These are phyloP conservation scores for Columba livia DNA, from an alignment of 2,113 vertebrate genomes.

Conservation along the genomic window DNA sequence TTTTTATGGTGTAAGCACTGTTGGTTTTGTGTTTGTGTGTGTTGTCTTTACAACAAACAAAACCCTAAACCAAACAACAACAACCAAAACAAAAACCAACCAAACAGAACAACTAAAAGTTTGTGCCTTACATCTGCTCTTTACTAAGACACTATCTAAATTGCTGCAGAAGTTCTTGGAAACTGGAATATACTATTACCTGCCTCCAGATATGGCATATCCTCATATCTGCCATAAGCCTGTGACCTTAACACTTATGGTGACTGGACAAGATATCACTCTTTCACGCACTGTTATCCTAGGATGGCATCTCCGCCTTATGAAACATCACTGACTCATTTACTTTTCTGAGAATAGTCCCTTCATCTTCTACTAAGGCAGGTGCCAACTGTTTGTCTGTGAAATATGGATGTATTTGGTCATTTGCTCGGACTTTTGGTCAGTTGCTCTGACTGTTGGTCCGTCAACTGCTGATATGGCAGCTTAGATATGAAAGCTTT, in stretches of 20 bases:
- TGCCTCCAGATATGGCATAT: neutral
- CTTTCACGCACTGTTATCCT: neutral
- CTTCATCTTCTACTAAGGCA: neutral
- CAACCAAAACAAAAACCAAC: no score
- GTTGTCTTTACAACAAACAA: no score
- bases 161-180: neutral
- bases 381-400: neutral
- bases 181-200: neutral
- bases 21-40: no score
- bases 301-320: neutral
- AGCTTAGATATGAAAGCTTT: neutral
- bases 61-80: no score
- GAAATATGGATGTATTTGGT: neutral
- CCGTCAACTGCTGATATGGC: neutral
- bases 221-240: neutral
- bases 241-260: neutral
- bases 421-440: neutral
- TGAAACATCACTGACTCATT: neutral
- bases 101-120: neutral
- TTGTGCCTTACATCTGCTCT: neutral
- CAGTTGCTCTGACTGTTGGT: neutral
- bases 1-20: neutral
- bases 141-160: neutral
- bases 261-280: neutral
- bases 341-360: neutral